Conservation (phyloP, 2,113 vertebrate species). For the Oreochromis aureus region DNA sequence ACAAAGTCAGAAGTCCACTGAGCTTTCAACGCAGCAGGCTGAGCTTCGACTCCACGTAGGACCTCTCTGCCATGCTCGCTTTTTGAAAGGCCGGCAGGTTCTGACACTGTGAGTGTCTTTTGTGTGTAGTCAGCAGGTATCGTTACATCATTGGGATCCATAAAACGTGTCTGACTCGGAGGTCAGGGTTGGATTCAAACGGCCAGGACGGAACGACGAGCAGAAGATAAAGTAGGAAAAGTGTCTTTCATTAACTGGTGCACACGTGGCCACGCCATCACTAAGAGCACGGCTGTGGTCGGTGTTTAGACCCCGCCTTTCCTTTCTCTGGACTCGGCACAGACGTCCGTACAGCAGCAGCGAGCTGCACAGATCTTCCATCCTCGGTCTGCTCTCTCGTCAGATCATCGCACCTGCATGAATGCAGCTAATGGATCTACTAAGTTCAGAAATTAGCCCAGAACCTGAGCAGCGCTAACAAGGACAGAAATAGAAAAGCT, state of each 20-base stretch:
- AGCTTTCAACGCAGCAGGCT: not conserved
- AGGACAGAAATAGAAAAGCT: not conserved
- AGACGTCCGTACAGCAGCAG: not conserved
- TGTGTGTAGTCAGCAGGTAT: not conserved
- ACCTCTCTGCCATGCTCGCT: not conserved
- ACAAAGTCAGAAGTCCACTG: not conserved
- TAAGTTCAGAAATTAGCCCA: not conserved
- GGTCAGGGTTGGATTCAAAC: not conserved
- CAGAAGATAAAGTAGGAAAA: not conserved
- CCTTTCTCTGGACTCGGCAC: not conserved
- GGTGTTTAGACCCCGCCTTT: not conserved
- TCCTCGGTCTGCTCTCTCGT: not conserved
- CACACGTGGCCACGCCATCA: not conserved
- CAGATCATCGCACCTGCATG: not conserved
- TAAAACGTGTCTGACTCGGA: not conserved
- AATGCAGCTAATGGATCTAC: not conserved
- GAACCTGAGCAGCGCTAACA: not conserved
- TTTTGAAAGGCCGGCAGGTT: not conserved
- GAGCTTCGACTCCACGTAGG: not conserved
- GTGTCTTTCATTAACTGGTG: not conserved
- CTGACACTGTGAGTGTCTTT: not conserved
- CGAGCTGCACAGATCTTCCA: not conserved
- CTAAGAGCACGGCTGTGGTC: not conserved
- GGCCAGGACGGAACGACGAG: not conserved
- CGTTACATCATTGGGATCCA: not conserved